These are phyloP conservation scores for Calyptommatus sinebrachiatus DNA, from an alignment of 2,113 vertebrate genomes.

Conservation along the genomic window DNA sequence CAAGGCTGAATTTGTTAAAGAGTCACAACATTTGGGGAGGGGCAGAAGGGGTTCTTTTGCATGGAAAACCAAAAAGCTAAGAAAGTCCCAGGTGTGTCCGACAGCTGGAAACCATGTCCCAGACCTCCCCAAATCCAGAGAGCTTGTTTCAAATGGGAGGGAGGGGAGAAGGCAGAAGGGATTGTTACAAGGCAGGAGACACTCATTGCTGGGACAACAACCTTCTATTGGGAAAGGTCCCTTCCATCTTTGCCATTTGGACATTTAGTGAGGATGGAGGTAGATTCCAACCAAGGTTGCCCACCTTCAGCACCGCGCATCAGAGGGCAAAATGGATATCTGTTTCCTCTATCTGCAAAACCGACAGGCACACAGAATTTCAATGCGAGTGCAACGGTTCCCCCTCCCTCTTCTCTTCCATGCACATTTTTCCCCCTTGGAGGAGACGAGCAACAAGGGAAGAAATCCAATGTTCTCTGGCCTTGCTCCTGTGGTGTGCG, in stretches of 20 bases:
- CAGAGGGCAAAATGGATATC: slow-evolving; percentile 9
- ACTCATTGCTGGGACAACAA: slow-evolving; percentile 66
- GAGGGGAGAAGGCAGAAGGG: slow-evolving; percentile 16
- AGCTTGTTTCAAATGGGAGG: neutral
- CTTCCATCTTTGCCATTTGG: slow-evolving; percentile 46
- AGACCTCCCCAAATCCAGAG: neutral
- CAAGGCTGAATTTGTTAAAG: no score
- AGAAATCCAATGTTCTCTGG: neutral
- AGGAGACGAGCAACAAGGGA: neutral
- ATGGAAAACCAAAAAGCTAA: no score
- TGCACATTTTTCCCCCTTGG: neutral
- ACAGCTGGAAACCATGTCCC: no score
- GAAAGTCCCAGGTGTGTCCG: no score
- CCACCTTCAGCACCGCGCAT: neutral
- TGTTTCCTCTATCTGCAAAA: slow-evolving; percentile 4
- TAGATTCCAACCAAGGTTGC: slow-evolving; percentile 5
- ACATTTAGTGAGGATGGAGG: neutral
- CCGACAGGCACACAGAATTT: slow-evolving; percentile 23
- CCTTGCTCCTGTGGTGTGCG: neutral
- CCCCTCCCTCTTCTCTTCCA: neutral
- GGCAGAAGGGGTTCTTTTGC: no score
- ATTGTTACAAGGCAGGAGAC: slow-evolving; percentile 35
- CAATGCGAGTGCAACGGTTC: slow-evolving; percentile 13
- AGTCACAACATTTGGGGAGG: no score
- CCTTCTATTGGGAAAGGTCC: slow-evolving; percentile 34